phyloP scores from a whole-genome alignment of 2,888 invertebrate genomes.

The Psylliodes chrysocephalus region DNA sequence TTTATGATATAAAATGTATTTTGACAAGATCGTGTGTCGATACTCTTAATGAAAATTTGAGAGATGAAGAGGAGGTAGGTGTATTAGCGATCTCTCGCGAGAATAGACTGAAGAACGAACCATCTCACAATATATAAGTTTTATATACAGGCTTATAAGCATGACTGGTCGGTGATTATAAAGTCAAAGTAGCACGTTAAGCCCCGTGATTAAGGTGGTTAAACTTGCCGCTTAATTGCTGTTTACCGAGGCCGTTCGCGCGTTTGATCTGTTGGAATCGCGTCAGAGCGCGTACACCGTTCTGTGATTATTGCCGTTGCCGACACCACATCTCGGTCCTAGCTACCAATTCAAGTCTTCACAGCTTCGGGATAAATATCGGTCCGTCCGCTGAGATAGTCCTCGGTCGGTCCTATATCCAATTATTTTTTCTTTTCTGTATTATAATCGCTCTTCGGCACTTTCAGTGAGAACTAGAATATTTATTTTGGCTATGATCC shows the following conservation, averaged over 20 bases:
- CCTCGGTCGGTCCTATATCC: conserved; percentile 46
- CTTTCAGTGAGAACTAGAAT: conserved; percentile 33
- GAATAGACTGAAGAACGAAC: conserved; percentile 12
- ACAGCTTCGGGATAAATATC: conserved; percentile 61
- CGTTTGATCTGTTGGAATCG: conserved; percentile 63
- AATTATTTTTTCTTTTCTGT: conserved; percentile 58
- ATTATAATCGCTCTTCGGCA: conserved; percentile 38
- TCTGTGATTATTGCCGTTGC: conserved; percentile 63
- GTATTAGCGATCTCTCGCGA: conserved; percentile 15
- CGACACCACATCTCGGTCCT: conserved; percentile 60
- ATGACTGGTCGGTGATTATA: conserved; percentile 62
- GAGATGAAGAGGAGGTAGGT: conserved; percentile 16
- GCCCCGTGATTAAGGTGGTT: conserved; percentile 64
- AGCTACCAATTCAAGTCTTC: conserved; percentile 61
- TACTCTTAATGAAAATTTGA: conserved; percentile 8
- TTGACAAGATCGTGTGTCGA: too few relatives aligned
- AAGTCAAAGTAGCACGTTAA: conserved; percentile 64
- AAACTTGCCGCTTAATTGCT: conserved; percentile 65
- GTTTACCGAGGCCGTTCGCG: conserved; percentile 64
- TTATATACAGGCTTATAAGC: conserved; percentile 56
- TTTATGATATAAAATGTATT: too few relatives aligned
- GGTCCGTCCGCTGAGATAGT: too few relatives aligned
- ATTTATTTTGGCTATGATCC: conserved; percentile 39
- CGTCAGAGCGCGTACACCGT: conserved; percentile 59
- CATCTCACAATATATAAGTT: conserved; percentile 39